Evolutionary conservation across 2,888 invertebrate genomes (phyloP).

Genomic region (Gymnocheta viridis): DNA sequence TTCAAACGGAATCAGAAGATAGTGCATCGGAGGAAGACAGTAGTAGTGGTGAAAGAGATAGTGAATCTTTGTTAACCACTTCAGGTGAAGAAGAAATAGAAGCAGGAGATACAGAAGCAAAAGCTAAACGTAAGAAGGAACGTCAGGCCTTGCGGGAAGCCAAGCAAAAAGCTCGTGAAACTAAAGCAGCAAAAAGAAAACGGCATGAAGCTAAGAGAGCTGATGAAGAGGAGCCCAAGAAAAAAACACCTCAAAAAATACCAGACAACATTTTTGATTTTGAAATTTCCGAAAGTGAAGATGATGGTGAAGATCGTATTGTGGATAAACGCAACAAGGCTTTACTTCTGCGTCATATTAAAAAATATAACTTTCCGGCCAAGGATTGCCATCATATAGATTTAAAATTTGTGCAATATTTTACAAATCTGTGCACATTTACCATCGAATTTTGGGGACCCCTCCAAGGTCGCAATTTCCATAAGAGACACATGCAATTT

Average conservation of each 20-base stretch:
- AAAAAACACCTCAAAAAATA: constrained; percentile 39
- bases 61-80: constrained; percentile 38
- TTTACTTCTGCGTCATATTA: constrained; percentile 61
- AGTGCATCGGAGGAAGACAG: constrained; percentile 30
- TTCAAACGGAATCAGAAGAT: constrained; percentile 53
- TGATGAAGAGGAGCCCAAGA: background rate
- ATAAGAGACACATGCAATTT: constrained; percentile 75
- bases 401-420: constrained; percentile 75
- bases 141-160: constrained; percentile 39
- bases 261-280: constrained; percentile 71
- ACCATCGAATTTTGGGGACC: constrained; percentile 77
- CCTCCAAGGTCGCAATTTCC: constrained; percentile 72
- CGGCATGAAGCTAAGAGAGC: constrained; percentile 14
- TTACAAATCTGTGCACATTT: constrained; percentile 73
- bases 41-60: constrained; percentile 48
- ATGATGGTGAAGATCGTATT: constrained; percentile 69
- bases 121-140: constrained; percentile 13
- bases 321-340: constrained; percentile 73
- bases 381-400: constrained; percentile 78
- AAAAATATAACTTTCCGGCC: constrained; percentile 73
- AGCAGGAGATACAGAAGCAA: constrained; percentile 22
- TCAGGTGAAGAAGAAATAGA: constrained; percentile 31
- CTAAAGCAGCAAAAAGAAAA: constrained; percentile 21
- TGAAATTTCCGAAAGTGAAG: constrained; percentile 72
- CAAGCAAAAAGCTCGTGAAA: constrained; percentile 24